A percentile compares a stretch with the other conserved stretches of the same genome.
Conservation (phyloP, 2,888 invertebrate genomes). For the Iphiclides podalirius region DNA sequence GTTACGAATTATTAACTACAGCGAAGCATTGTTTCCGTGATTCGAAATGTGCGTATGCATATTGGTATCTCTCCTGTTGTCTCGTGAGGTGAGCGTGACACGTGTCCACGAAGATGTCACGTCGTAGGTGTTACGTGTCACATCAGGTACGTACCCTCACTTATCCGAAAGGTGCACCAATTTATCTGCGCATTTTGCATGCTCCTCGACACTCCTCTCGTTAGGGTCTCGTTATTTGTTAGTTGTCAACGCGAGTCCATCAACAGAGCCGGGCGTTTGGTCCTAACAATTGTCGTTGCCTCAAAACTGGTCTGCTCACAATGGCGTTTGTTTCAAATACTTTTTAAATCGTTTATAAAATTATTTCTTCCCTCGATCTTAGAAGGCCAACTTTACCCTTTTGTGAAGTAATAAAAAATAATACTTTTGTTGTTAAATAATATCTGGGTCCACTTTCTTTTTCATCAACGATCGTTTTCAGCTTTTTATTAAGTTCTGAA, state of each 20-base stretch:
- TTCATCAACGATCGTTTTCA: constrained; percentile 8
- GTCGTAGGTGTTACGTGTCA: background rate
- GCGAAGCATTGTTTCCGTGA: background rate
- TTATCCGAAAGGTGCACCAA: constrained; percentile 22
- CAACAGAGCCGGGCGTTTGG: constrained; percentile 39
- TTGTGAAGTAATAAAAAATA: too few species aligned
- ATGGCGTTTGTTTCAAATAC: too few species aligned
- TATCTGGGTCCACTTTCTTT: constrained; percentile 5
- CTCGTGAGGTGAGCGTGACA: background rate
- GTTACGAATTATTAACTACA: too few species aligned
- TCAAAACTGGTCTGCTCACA: background rate
- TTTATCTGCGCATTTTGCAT: constrained; percentile 31
- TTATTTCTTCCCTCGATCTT: too few species aligned
- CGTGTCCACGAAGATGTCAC: background rate
- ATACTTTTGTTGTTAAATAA: too few species aligned
- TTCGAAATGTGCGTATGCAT: background rate
- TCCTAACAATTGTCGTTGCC: constrained; percentile 51
- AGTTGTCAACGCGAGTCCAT: constrained; percentile 57
- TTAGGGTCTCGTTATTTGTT: constrained; percentile 74
- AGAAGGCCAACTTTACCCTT: too few species aligned
- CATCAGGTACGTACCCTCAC: background rate
- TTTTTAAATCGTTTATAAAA: too few species aligned
- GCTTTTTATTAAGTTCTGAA: too few species aligned
- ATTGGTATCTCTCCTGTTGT: background rate
- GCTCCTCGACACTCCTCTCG: constrained; percentile 67